Evolutionary conservation across 2,113 vertebrate genomes (phyloP).

Genomic region (Macrotus californicus): DNA sequence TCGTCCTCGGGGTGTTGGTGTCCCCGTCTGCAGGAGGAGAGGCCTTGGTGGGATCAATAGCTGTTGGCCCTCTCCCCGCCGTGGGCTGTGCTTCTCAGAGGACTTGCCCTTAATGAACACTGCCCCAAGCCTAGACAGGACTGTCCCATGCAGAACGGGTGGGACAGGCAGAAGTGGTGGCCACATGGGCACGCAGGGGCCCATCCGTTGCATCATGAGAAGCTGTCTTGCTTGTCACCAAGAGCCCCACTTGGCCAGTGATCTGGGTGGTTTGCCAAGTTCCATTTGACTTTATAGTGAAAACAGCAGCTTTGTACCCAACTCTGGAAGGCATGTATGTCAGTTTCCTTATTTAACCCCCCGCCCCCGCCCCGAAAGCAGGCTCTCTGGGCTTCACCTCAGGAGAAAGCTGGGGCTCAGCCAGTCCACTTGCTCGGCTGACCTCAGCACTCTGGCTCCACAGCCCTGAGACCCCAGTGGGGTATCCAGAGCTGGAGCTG

Average conservation of each 20-base stretch:
- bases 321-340: not conserved
- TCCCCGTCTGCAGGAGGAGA: not conserved
- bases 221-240: not conserved
- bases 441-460: not conserved
- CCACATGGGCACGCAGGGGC: not conserved
- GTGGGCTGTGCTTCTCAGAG: not conserved
- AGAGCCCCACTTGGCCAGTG: not conserved
- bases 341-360: not conserved
- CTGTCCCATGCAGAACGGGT: not conserved
- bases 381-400: not conserved
- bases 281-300: not conserved
- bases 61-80: not conserved
- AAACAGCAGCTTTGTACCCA: not conserved
- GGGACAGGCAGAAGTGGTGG: not conserved
- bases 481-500: not conserved
- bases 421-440: not conserved
- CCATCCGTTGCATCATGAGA: fast-evolving
- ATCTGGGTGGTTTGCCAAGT: not conserved
- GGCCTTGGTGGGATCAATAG: not conserved
- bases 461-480: not conserved
- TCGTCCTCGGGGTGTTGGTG: not conserved
- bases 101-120: no score
- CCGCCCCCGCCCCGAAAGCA: not conserved
- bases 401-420: not conserved
- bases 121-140: not conserved